These are phyloP conservation scores for Hiodon tergisus DNA, from an alignment of 2,113 vertebrate species.

Conservation along the genomic window DNA sequence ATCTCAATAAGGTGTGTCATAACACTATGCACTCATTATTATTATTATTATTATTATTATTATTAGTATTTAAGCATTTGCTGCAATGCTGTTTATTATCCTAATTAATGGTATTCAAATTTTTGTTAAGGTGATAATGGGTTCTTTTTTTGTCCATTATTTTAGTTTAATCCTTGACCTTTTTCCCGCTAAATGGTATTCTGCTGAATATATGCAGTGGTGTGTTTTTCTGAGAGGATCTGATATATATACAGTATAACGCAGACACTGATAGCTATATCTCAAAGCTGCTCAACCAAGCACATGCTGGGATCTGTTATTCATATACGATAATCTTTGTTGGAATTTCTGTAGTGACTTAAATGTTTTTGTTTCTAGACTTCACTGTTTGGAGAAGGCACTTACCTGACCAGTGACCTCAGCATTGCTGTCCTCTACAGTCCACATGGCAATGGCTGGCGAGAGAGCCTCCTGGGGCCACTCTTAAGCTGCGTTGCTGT, in stretches of 20 bases:
- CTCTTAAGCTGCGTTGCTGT: conserved; percentile 90
- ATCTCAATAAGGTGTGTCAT: conserved; percentile 84
- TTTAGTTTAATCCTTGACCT: no score
- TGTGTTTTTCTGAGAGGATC: no score
- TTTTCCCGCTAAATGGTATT: no score
- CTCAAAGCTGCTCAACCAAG: no score
- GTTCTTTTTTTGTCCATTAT: no score
- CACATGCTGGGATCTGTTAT: no score
- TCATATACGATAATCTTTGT: neutral
- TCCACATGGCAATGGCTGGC: conserved; percentile 83
- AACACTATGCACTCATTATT: neutral
- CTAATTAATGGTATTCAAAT: no score
- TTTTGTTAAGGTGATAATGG: no score
- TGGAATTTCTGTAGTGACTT: neutral
- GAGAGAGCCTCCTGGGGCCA: conserved; percentile 73
- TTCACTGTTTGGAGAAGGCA: conserved; percentile 93
- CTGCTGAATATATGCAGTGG: no score
- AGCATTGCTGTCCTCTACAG: conserved; percentile 95
- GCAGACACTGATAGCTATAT: no score
- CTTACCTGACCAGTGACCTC: conserved; percentile 95
- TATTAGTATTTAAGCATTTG: neutral
- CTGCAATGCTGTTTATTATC: no score
- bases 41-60: neutral
- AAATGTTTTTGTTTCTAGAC: conserved; percentile 63
- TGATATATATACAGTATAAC: no score